phyloP scores from a whole-genome alignment of 2,113 vertebrate species.

The Axis porcinus region DNA sequence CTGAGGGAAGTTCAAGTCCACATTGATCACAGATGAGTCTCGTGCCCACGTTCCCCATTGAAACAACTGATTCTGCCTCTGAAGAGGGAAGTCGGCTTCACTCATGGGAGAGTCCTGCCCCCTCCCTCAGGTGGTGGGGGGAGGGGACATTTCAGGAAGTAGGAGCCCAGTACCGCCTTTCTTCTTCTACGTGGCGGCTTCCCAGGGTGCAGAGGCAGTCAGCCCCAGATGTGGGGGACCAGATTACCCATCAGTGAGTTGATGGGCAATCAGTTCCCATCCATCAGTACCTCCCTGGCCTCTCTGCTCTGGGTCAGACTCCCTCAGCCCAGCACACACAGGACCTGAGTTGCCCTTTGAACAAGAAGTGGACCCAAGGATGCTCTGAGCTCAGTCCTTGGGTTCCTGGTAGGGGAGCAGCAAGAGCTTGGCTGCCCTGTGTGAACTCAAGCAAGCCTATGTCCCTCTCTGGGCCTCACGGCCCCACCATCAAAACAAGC shows the following conservation, averaged over 20 bases:
- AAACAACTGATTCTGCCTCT: not conserved
- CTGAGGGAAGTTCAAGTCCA: not conserved
- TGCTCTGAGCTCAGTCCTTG: not conserved
- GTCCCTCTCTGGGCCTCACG: not conserved
- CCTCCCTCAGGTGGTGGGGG: not conserved
- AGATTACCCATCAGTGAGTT: not conserved
- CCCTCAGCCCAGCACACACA: not conserved
- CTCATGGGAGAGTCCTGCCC: accelerated
- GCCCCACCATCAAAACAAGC: not conserved
- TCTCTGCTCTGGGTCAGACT: not conserved
- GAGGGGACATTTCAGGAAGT: not conserved
- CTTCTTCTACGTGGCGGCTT: not conserved
- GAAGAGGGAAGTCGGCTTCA: not conserved
- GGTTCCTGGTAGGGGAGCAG: not conserved
- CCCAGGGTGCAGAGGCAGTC: not conserved
- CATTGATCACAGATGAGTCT: not conserved
- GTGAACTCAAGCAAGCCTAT: not conserved
- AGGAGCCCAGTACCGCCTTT: not conserved
- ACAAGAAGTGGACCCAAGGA: not conserved
- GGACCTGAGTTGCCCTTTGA: not conserved
- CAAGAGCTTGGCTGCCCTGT: accelerated
- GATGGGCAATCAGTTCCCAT: not conserved
- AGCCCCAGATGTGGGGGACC: not conserved
- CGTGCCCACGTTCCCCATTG: accelerated
- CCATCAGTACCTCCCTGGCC: not conserved